These are phyloP conservation scores for Choloepus didactylus DNA, from an alignment of 2,797 vertebrate species.

Conservation along the genomic window DNA sequence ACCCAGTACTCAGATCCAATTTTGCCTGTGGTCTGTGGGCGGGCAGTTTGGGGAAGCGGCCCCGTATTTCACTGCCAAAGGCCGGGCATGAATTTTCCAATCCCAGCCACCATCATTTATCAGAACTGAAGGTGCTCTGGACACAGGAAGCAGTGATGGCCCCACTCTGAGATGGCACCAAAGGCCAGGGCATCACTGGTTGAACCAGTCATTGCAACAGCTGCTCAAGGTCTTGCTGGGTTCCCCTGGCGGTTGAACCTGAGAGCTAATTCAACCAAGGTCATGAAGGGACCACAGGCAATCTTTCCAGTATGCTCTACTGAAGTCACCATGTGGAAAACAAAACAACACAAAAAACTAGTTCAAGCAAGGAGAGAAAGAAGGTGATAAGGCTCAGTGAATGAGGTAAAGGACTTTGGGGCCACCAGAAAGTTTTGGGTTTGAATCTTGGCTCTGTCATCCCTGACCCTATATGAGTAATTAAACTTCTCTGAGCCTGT, in stretches of 20 bases:
- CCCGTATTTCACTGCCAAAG: constrained; percentile 51
- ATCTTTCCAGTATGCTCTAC: neutral
- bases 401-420: neutral
- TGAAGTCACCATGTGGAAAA: neutral
- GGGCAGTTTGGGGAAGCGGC: constrained; percentile 66
- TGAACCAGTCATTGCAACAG: neutral
- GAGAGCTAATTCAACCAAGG: neutral
- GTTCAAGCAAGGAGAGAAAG: constrained; percentile 11
- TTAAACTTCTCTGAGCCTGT: neutral
- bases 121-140: constrained; percentile 66
- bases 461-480: neutral
- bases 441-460: neutral
- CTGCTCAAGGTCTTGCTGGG: neutral
- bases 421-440: neutral
- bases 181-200: constrained; percentile 63
- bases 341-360: neutral
- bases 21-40: neutral
- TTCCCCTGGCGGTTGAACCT: neutral
- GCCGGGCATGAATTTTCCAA: constrained; percentile 49
- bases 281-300: constrained; percentile 9
- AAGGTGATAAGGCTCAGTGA: neutral
- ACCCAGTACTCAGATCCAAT: constrained; percentile 65
- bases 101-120: constrained; percentile 69
- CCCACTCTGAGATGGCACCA: neutral
- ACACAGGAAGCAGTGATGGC: constrained; percentile 15